Conservation (phyloP, 2,113 vertebrate species). For the Epinephelus cyanopodus region DNA sequence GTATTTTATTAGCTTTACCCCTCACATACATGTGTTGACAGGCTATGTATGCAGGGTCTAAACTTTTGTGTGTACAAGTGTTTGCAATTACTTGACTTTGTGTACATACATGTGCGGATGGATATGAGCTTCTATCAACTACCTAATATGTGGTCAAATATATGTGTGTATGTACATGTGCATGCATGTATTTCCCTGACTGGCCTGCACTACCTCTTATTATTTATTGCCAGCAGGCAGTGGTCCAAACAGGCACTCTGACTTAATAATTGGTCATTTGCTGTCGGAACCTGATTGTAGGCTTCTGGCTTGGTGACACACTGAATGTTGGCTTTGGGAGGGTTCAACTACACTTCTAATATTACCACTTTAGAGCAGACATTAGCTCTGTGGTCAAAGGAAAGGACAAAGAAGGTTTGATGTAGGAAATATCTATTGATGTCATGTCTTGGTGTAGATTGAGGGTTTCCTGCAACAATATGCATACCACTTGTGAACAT, state of each 20-base stretch:
- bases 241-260: conserved; percentile 61
- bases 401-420: conserved; percentile 32
- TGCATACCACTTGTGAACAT: conserved; percentile 9
- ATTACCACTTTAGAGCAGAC: conserved; percentile 74
- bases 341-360: conserved; percentile 66
- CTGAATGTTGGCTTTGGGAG: conserved; percentile 62
- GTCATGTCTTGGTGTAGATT: conserved; percentile 54
- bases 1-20: conserved; percentile 53
- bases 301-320: conserved; percentile 47
- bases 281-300: conserved; percentile 40
- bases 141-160: conserved; percentile 26
- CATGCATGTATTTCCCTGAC: conserved; percentile 3
- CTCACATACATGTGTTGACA: conserved; percentile 80
- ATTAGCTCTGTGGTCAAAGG: conserved; percentile 43
- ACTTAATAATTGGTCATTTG: conserved; percentile 72
- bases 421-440: conserved; percentile 44
- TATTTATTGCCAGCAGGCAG: conserved; percentile 61
- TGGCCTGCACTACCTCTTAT: conserved; percentile 45
- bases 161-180: conserved; percentile 7
- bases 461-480: conserved; percentile 47
- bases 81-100: conserved; percentile 73
- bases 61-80: conserved; percentile 74
- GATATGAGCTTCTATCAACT: conserved; percentile 72
- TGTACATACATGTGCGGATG: conserved; percentile 82
- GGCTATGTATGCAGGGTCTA: conserved; percentile 50